A percentile compares a stretch with the other conserved stretches of the same genome.
phyloP scores from a whole-genome alignment of 2,797 vertebrate genomes.

The Hemibagrus guttatus region DNA sequence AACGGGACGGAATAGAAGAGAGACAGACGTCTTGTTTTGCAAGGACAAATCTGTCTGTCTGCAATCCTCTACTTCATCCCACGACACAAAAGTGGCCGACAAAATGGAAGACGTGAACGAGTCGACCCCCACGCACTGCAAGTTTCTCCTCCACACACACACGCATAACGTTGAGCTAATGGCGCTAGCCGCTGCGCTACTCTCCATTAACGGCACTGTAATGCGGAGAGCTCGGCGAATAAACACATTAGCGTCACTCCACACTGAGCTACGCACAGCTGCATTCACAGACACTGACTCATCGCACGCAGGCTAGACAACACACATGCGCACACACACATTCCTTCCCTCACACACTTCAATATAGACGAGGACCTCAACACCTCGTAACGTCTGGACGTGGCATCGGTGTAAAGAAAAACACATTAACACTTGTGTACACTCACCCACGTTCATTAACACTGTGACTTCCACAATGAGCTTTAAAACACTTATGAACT shows the following conservation, averaged over 20 bases:
- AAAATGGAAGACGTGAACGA: conserved; percentile 13
- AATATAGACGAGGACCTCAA: neutral
- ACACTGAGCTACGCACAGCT: conserved; percentile 28
- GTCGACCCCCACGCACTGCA: neutral
- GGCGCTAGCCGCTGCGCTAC: conserved; percentile 47
- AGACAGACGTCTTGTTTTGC: neutral
- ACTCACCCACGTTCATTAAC: neutral
- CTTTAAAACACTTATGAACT: conserved; percentile 10
- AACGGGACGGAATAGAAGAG: neutral
- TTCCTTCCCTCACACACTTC: conserved; percentile 20
- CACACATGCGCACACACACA: conserved; percentile 30
- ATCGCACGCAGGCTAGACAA: conserved; percentile 23
- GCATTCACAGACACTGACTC: conserved; percentile 52
- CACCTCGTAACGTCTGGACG: conserved; percentile 55
- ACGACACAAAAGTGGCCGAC: neutral
- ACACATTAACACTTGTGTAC: conserved; percentile 5
- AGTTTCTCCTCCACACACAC: neutral
- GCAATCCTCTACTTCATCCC: neutral
- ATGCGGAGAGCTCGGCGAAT: conserved; percentile 69
- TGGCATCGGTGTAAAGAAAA: conserved; percentile 1
- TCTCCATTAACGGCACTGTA: conserved; percentile 67
- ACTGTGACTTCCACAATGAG: neutral
- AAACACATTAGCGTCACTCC: conserved; percentile 52
- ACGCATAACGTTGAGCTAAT: conserved; percentile 32
- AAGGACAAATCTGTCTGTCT: neutral